Conservation (phyloP, 2,113 vertebrate genomes). For the Erythrocebus patas region DNA sequence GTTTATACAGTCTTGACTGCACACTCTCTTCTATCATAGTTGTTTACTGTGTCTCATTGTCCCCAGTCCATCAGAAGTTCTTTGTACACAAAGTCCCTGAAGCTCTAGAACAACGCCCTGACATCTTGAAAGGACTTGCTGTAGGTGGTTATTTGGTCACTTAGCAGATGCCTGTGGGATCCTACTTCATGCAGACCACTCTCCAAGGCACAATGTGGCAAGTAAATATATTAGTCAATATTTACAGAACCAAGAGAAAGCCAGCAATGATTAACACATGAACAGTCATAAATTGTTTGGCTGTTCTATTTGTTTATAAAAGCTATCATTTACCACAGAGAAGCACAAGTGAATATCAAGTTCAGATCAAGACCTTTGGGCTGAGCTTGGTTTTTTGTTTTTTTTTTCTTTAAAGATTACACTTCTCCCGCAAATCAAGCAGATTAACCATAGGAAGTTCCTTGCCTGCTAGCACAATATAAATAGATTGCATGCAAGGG, state of each 20-base stretch:
- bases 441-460: background rate
- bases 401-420: background rate
- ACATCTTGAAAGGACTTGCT: background rate
- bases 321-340: background rate
- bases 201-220: too few species aligned
- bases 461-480: background rate
- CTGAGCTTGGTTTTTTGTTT: background rate
- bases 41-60: background rate
- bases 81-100: background rate
- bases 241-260: background rate
- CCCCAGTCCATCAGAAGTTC: background rate
- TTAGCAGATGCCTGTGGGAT: background rate
- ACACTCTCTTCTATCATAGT: fast-evolving
- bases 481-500: background rate
- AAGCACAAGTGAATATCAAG: background rate
- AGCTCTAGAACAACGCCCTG: fast-evolving
- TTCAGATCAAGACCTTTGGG: background rate
- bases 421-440: background rate
- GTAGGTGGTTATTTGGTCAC: background rate
- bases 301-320: slow-evolving; percentile 1
- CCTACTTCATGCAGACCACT: background rate
- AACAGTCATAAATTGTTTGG: background rate
- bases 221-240: background rate
- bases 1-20: background rate
- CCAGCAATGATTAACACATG: background rate